Base-by-base conservation (phyloP, 2,113 vertebrate species). In the Chaetodon trifascialis region DNA sequence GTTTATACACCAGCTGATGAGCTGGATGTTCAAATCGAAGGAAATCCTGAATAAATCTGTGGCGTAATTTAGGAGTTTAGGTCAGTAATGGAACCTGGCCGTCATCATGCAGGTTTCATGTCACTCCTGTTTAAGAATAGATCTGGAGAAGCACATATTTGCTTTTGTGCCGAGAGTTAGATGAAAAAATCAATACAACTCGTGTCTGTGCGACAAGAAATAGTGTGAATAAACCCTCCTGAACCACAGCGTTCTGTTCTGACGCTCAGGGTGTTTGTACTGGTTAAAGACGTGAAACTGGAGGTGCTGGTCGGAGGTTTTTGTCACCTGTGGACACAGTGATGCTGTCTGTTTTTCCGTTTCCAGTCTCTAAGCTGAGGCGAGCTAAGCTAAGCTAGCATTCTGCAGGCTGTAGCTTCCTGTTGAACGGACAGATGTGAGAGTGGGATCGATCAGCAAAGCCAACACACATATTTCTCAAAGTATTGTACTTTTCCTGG, bases 11-110 rank as follows among this genome's bases (percentile, higher is more conserved):
- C 17, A 4, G 2, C 0, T 65, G 73, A 51, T n/a, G 4, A 49
- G 25, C 59, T 71, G 51, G 49, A 60, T 19, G 21, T 80, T 52
- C 23, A 23, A 52, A 56, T 59, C 62, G 21, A 74, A 85, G 78
- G 75, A 82, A 67, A 56, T 52, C 79, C 82, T 81, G 76, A 30
- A 58, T 66, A 21, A 62, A 76, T 54, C 30, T 40, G 30, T 44
- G 47, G 4, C 16, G 59, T 25, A 63, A 55, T 69, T 77, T 11
- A 17, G 25, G 17, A 4, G 11, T 17, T 47, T 30, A 25, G 11
- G 3, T 77, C 40, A 21, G 7, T 23, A 19, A 47, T 19, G 38
- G 19, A n/a, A 1, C 25, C 42, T 47, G 46, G 49, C 14, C 6
- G 21, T 42, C 19, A 64, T 74, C 64, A 49, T 34, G 19, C 3